Base-by-base conservation (phyloP, 1,140 invertebrate genomes). In the Proctacanthus coquilletti region DNA sequence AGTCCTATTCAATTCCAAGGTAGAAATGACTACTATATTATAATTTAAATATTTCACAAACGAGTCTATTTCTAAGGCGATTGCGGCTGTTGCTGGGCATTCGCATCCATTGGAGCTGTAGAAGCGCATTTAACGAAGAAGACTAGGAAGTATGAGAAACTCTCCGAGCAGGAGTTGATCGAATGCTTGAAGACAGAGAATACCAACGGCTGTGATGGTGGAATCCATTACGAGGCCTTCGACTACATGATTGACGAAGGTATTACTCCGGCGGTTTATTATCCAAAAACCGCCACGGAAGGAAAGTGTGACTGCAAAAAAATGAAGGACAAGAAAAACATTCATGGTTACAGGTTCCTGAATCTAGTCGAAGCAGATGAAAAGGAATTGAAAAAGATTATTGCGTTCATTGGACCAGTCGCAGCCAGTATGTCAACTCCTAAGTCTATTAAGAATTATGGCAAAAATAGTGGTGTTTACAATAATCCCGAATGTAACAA, bases 91-190 rank as follows among this genome's bases (percentile, higher is more conserved):
- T 92, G 87, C 64, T 93, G 85, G 86, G 74, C 85, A 41, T 92
- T 93, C 65, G 83, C 81, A 46, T 61, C 80, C 5, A 13, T 88
- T 47, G 92, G 91, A 18, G 64, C 91, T 1, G 63, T 97, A 21
- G 92, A 97, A 68, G 91, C 83, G 11, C 91, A 96, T 60, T 78
- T 91, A 55, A 89, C 80, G 61, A 73, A 85, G 41, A 74, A 80
- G 55, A 78, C 69, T 32, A 80, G 80, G 25, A 71, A 74, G 47
- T 66, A 96, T 5, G 71, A 89, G 8, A 87, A 84, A 3, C 70
- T 97, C 1, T 91, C 85, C 44, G 92, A 96, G 65, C 92, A 97
- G 64, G 94, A 96, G 60, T 64, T 97, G 20, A 69, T 97, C 18
- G 93, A 97, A 65, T 96, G 93, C 55, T 91, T 87, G 2, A 47